These are phyloP conservation scores for Nerophis lumbriciformis DNA, from an alignment of 2,113 vertebrate species.

Conservation along the genomic window DNA sequence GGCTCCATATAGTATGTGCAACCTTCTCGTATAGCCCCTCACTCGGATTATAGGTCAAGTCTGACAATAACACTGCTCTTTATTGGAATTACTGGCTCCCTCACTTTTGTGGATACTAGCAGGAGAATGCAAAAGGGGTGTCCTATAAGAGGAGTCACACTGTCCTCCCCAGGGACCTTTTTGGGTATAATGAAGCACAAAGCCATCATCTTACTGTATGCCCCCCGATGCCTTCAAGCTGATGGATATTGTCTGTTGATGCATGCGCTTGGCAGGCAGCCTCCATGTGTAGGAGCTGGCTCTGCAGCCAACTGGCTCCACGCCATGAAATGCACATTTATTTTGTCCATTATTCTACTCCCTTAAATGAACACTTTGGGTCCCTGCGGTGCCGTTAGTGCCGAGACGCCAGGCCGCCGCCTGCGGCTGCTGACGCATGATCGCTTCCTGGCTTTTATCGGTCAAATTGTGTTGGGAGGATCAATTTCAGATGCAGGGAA, in stretches of 20 bases:
- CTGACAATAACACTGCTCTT: not conserved
- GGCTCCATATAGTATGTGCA: no score
- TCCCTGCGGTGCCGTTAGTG: constrained; percentile 31
- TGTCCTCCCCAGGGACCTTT: constrained; percentile 4
- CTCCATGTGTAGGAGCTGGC: constrained; percentile 16
- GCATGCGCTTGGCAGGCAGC: constrained; percentile 20
- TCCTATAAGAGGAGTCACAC: not conserved
- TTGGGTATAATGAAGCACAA: constrained; percentile 12
- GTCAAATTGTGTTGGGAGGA: constrained; percentile 18
- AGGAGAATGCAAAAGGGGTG: not conserved
- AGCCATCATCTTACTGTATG: constrained; percentile 3
- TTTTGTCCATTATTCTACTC: not conserved
- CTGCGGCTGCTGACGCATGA: not conserved
- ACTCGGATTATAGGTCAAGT: not conserved
- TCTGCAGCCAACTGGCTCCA: constrained; percentile 26
- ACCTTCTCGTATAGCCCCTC: no score
- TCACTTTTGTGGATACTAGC: no score
- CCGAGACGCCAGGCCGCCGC: constrained; percentile 16
- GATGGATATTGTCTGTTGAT: constrained; percentile 41
- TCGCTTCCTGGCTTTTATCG: constrained; percentile 43
- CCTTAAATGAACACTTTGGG: not conserved
- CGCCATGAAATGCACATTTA: not conserved
- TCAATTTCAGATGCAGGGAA: constrained; percentile 14
- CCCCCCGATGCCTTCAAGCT: constrained; percentile 6
- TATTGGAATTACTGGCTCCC: no score